phyloP scores from a whole-genome alignment of 1,140 invertebrate genomes.

The Ridgeia piscesae region DNA sequence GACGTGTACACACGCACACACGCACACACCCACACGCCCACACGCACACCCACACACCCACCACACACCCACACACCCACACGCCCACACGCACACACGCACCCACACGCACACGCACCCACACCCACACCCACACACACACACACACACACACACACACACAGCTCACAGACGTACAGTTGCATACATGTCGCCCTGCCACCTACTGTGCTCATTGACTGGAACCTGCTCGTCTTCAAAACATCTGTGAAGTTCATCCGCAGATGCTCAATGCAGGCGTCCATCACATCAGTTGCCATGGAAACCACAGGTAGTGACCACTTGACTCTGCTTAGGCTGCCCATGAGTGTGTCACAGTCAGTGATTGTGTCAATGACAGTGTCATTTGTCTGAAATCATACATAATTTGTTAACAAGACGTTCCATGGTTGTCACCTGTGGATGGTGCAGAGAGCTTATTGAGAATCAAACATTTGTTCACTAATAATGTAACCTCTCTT shows the following conservation, averaged over 20 bases:
- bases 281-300: constrained; percentile 51
- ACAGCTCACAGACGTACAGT: too few species aligned
- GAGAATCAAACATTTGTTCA: too few species aligned
- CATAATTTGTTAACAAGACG: not conserved
- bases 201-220: not conserved
- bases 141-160: too few species aligned
- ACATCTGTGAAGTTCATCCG: constrained; percentile 15
- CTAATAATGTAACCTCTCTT: too few species aligned
- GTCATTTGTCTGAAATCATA: constrained; percentile 59
- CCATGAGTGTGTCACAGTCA: constrained; percentile 71
- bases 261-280: constrained; percentile 1
- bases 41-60: too few species aligned
- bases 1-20: too few species aligned
- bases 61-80: too few species aligned
- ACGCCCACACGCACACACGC: too few species aligned
- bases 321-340: constrained; percentile 69
- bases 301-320: constrained; percentile 73
- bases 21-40: too few species aligned
- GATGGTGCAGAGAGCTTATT: too few species aligned
- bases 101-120: too few species aligned
- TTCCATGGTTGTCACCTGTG: not conserved
- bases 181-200: not conserved
- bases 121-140: too few species aligned
- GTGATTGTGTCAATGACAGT: constrained; percentile 69
- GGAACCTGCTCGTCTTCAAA: not conserved